Conservation (phyloP, 2,888 invertebrate genomes). For the Agrotis segetum region DNA sequence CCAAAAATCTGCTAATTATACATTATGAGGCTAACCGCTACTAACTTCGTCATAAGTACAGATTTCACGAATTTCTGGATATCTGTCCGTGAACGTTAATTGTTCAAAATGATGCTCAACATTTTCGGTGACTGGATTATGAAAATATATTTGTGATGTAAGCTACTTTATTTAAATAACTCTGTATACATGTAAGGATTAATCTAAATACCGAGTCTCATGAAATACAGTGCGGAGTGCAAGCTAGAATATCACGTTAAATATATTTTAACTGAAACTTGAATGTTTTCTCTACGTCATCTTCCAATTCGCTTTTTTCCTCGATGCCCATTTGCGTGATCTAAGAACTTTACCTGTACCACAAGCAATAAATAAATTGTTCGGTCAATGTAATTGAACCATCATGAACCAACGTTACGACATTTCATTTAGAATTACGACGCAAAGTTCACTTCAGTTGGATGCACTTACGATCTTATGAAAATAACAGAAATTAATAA, state of each 20-base stretch:
- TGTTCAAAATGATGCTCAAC: background rate
- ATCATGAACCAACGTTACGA: constrained; percentile 22
- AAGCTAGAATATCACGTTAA: constrained; percentile 6
- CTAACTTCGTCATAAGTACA: background rate
- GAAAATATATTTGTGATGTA: background rate
- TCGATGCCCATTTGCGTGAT: constrained; percentile 13
- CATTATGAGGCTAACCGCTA: background rate
- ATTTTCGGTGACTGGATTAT: too few species aligned
- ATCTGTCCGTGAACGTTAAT: background rate
- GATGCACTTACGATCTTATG: constrained; percentile 37
- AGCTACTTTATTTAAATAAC: constrained; percentile 6
- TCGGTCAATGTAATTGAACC: constrained; percentile 45
- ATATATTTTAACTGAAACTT: constrained; percentile 4
- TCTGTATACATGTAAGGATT: constrained; percentile 1
- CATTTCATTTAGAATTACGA: constrained; percentile 48
- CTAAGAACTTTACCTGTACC: constrained; percentile 10
- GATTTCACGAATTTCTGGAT: background rate
- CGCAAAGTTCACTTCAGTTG: constrained; percentile 24
- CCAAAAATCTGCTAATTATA: background rate
- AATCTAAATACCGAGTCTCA: constrained; percentile 1
- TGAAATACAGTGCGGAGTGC: constrained; percentile 1
- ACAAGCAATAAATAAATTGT: constrained; percentile 35
- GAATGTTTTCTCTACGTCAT: background rate
- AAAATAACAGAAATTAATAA: constrained; percentile 39
- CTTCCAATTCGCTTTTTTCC: constrained; percentile 9